These are phyloP conservation scores for Lasioglossum malachurum DNA, from an alignment of 2,888 invertebrate genomes.

Conservation along the genomic window DNA sequence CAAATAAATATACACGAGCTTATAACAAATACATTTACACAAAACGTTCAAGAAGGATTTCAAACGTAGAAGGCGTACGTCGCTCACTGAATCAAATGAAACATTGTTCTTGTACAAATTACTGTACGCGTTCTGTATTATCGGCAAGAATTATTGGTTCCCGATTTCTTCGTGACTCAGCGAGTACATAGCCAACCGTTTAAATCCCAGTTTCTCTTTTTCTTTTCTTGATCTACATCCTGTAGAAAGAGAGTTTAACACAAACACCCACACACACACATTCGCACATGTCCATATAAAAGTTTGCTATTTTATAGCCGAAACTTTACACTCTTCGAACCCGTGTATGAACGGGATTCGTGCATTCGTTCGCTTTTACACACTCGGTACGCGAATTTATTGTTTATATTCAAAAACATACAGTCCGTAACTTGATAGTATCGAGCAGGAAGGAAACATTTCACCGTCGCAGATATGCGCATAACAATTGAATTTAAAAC, in stretches of 20 bases:
- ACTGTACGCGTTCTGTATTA: neutral
- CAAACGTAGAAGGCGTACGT: neutral
- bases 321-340: slow-evolving; percentile 58
- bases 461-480: slow-evolving; percentile 71
- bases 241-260: slow-evolving; percentile 61
- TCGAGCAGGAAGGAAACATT: slow-evolving; percentile 73
- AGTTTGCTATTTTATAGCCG: slow-evolving; percentile 74
- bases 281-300: slow-evolving; percentile 67
- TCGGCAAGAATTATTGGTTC: neutral
- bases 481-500: slow-evolving; percentile 68
- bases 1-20: slow-evolving; percentile 75
- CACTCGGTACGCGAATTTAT: slow-evolving; percentile 53
- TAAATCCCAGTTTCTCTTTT: slow-evolving; percentile 11
- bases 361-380: slow-evolving; percentile 48
- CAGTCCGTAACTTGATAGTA: slow-evolving; percentile 62
- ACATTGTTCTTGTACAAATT: neutral
- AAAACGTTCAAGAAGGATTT: neutral
- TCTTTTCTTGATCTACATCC: neutral
- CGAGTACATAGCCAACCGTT: neutral
- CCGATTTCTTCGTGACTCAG: neutral
- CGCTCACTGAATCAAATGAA: neutral
- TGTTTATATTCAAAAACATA: slow-evolving; percentile 60
- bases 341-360: slow-evolving; percentile 51
- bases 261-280: slow-evolving; percentile 14
- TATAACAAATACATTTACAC: slow-evolving; percentile 66